Evolutionary conservation across 2,888 invertebrate genomes (phyloP).

Genomic region (Villa cingulata): DNA sequence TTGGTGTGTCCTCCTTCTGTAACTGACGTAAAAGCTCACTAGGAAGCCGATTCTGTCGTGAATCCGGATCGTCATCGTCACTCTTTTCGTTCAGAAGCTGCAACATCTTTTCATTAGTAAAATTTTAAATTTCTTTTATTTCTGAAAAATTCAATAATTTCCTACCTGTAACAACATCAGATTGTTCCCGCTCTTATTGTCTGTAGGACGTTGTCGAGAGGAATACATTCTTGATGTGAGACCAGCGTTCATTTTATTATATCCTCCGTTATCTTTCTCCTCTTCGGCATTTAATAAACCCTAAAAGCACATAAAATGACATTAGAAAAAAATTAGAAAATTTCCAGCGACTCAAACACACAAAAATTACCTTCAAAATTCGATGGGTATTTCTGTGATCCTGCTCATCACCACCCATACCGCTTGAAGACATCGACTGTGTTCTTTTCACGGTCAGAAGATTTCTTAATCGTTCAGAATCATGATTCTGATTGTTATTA

Average conservation of each 20-base stretch:
- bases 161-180: slow-evolving; percentile 52
- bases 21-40: slow-evolving; percentile 44
- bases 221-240: slow-evolving; percentile 19
- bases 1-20: slow-evolving; percentile 33
- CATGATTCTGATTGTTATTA: slow-evolving; percentile 16
- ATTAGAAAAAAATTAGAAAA: not conserved
- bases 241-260: slow-evolving; percentile 15
- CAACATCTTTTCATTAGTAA: too few relatives aligned
- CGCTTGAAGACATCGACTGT: slow-evolving; percentile 18
- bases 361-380: slow-evolving; percentile 23
- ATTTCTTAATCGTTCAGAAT: slow-evolving; percentile 40
- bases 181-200: slow-evolving; percentile 38
- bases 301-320: slow-evolving; percentile 14
- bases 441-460: slow-evolving; percentile 36
- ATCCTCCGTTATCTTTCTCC: slow-evolving; percentile 26
- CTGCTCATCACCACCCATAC: slow-evolving; percentile 22
- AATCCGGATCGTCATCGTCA: slow-evolving; percentile 59
- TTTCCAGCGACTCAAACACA: too few relatives aligned
- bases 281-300: slow-evolving; percentile 27
- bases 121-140: not conserved
- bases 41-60: slow-evolving; percentile 30
- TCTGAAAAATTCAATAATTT: not conserved
- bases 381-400: slow-evolving; percentile 25
- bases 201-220: slow-evolving; percentile 18
- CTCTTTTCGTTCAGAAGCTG: slow-evolving; percentile 71